Evolutionary conservation across 2,888 invertebrate species (phyloP), one percentile per base, ranked within the genome.

Genomic region (Nemoura dubitans): DNA sequence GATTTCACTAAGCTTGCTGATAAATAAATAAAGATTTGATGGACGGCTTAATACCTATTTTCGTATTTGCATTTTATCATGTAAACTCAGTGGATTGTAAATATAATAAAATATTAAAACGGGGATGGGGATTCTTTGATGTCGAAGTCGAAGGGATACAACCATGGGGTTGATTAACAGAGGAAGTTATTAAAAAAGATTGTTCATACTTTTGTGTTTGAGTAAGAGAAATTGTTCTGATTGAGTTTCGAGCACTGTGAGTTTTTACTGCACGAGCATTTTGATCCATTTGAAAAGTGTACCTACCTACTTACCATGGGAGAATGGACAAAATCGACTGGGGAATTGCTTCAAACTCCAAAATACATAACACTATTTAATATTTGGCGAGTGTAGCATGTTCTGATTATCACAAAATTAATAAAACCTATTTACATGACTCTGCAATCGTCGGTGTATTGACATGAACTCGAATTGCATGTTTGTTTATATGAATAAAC

Each of bases 1-100:
- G 78, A 78, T 78, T 78, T 78, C n/a, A 78, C 78, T 78, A 81
- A 81, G 81, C 81, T 81, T 10, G n/a, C 29, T 28, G 30, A 6
- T 81, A 81, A 81, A 81, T 81, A 81, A 28, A 81, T 81, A 81
- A 81, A n/a, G 28, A 28, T 30, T 81, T 30, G 81, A 78, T 78
- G 78, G 78, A 78, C 78, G 28, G 78, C 26, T 28, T 78, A 28
- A 10, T 26, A 78, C 28, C 78, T 78, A 78, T 78, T 78, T 78
- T 16, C n/a, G 81, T 81, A 81, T 81, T 81, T 81, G 81, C 30
- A 81, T 81, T 81, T 81, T 30, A 30, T 30, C 30, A 81, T 81
- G 26, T 29, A 21, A 59, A 59, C n/a, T 28, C 81, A 27, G 10
- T 5, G 10, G 28, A 81, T 29, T 36, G 81, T 30, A 81, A 29